phyloP scores from a whole-genome alignment of 1,140 invertebrate genomes.

The Venturia canescens region DNA sequence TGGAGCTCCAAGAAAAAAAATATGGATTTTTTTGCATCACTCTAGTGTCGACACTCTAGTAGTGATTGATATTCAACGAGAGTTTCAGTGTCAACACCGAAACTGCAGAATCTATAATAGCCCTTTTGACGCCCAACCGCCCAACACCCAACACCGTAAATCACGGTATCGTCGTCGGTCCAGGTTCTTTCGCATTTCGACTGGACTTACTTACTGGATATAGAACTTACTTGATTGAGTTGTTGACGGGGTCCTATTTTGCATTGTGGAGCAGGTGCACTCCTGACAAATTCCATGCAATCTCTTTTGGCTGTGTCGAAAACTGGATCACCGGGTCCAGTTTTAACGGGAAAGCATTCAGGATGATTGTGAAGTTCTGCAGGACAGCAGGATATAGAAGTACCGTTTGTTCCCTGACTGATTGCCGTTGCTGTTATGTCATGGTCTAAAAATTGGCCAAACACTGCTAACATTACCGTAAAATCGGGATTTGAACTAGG shows the following conservation, averaged over 20 bases:
- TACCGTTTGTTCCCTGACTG: constrained; percentile 81
- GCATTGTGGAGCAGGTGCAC: constrained; percentile 91
- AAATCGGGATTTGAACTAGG: constrained; percentile 85
- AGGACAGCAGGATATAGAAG: constrained; percentile 81
- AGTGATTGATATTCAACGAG: too few species aligned
- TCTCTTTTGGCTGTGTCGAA: constrained; percentile 81
- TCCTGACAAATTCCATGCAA: constrained; percentile 91
- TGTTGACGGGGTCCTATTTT: constrained; percentile 91
- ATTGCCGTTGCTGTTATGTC: constrained; percentile 92
- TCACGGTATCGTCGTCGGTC: too few species aligned
- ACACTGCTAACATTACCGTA: constrained; percentile 90
- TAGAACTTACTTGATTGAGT: constrained; percentile 85
- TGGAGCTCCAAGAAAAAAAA: too few species aligned
- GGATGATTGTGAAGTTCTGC: constrained; percentile 79
- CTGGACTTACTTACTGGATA: too few species aligned
- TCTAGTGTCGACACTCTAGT: too few species aligned
- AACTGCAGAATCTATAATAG: too few species aligned
- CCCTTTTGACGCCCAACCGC: too few species aligned
- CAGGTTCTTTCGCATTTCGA: too few species aligned
- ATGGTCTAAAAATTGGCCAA: constrained; percentile 98
- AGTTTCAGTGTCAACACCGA: too few species aligned
- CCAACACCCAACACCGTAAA: too few species aligned
- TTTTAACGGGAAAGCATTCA: constrained; percentile 87
- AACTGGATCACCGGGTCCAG: constrained; percentile 83
- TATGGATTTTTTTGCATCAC: too few species aligned